phyloP scores from a whole-genome alignment of 2,113 vertebrate species.

The Hemibagrus wyckioides region DNA sequence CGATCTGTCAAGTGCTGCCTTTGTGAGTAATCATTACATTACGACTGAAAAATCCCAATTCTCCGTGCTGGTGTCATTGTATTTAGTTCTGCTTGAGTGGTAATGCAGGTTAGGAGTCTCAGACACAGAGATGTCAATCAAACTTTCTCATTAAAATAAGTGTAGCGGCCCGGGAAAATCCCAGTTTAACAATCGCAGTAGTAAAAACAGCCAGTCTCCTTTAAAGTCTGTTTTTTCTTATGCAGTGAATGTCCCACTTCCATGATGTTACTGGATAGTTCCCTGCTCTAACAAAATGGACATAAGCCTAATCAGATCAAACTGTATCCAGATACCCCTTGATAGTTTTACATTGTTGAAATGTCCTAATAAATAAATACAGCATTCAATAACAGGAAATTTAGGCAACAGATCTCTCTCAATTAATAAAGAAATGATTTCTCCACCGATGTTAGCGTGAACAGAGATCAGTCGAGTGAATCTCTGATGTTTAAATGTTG shows the following conservation, averaged over 20 bases:
- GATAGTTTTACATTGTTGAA: background rate
- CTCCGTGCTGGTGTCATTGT: background rate
- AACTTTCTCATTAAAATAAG: background rate
- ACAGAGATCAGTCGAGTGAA: background rate
- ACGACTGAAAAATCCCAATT: background rate
- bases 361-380: background rate
- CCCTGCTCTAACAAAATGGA: background rate
- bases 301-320: background rate
- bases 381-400: background rate
- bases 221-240: background rate
- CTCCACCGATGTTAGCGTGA: background rate
- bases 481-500: no score
- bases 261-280: background rate
- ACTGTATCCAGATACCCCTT: background rate
- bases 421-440: background rate
- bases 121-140: background rate
- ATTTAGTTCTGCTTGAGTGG: background rate
- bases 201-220: background rate
- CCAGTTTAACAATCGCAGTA: background rate
- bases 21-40: background rate
- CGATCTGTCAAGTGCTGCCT: background rate
- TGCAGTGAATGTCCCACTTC: background rate
- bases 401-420: background rate
- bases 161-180: background rate
- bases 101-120: background rate